phyloP scores from a whole-genome alignment of 2,113 vertebrate genomes.

The Sphaerodactylus townsendi region DNA sequence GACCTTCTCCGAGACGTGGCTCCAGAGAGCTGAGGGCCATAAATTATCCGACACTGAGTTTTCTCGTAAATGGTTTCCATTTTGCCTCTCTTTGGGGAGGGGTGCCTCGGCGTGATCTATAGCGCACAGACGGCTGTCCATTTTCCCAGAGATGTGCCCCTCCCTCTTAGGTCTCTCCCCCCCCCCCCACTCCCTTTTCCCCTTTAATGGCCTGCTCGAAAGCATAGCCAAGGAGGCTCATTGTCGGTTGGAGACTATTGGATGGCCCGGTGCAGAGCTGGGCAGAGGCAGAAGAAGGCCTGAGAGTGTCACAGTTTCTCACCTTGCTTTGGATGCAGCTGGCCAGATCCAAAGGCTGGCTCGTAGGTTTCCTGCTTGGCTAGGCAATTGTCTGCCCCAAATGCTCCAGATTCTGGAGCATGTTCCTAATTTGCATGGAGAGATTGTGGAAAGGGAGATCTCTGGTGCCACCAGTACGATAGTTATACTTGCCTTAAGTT shows the following conservation, averaged over 20 bases:
- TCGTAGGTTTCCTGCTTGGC: background rate
- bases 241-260: conserved; percentile 23
- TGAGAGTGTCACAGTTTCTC: conserved; percentile 3
- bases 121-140: conserved; percentile 33
- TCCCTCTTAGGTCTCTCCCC: background rate
- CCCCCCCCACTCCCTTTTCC: background rate
- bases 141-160: conserved; percentile 26
- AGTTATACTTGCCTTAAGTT: too few relatives aligned
- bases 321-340: background rate
- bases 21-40: conserved; percentile 16
- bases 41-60: conserved; percentile 23
- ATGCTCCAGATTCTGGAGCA: background rate
- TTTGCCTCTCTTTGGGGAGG: conserved; percentile 39
- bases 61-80: conserved; percentile 40
- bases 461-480: background rate
- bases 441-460: too few relatives aligned
- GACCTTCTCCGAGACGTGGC: background rate
- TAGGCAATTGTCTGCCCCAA: background rate
- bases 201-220: conserved; percentile 23
- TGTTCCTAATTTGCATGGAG: background rate
- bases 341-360: background rate
- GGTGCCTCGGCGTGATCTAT: conserved; percentile 28
- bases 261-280: background rate
- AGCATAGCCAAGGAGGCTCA: conserved; percentile 39
- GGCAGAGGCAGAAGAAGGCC: background rate